Conservation (phyloP, 2,797 vertebrate species). For the Falco cherrug region DNA sequence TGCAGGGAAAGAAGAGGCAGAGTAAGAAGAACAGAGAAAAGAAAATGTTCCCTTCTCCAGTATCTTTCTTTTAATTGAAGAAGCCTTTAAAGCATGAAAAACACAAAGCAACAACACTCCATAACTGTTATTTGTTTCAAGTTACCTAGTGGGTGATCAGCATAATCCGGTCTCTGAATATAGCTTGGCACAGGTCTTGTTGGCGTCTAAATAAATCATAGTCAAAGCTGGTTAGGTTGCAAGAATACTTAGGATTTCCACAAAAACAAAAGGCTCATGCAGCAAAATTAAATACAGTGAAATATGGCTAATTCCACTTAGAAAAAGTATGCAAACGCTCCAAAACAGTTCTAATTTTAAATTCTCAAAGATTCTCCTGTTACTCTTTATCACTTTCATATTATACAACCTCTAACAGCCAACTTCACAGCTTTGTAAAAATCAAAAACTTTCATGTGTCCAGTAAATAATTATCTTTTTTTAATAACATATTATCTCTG, state of each 20-base stretch:
- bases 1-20: background rate
- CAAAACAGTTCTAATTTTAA: background rate
- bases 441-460: background rate
- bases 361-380: background rate
- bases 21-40: background rate
- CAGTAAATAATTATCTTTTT: background rate
- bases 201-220: constrained; percentile 84
- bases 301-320: background rate
- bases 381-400: background rate
- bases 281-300: background rate
- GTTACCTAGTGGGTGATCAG: constrained; percentile 97
- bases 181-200: constrained; percentile 91
- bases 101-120: background rate
- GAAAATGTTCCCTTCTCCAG: background rate
- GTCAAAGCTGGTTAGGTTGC: constrained; percentile 29
- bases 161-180: constrained; percentile 98
- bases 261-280: background rate
- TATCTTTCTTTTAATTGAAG: background rate
- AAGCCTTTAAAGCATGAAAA: background rate
- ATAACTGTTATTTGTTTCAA: background rate
- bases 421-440: background rate
- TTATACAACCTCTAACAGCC: background rate
- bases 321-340: background rate
- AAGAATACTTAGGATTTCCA: background rate
- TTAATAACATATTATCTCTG: background rate